phyloP scores from a whole-genome alignment of 1,140 invertebrate genomes.

The Macrosteles quadrilineatus region DNA sequence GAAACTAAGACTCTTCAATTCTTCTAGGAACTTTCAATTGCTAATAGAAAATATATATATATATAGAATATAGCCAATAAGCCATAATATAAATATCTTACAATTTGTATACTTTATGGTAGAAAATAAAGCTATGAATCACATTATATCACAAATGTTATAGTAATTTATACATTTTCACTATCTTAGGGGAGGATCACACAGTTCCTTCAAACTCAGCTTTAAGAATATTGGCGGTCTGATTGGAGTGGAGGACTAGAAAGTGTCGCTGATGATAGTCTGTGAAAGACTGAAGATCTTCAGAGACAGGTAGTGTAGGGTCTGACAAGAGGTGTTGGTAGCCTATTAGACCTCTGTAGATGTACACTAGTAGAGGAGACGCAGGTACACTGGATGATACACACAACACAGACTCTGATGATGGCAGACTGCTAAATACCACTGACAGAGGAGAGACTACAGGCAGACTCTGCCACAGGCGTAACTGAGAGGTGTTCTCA shows the following conservation, averaged over 20 bases:
- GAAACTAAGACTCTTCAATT: no score
- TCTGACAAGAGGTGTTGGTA: not conserved
- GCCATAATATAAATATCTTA: no score
- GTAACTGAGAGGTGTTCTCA: not conserved
- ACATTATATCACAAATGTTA: no score
- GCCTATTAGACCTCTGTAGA: slow-evolving; percentile 14
- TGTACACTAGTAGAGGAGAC: not conserved
- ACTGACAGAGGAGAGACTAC: not conserved
- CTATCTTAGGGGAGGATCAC: no score
- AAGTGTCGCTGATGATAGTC: slow-evolving; percentile 19
- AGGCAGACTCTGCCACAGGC: not conserved
- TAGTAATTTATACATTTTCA: no score
- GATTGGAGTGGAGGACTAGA: not conserved
- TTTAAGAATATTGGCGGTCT: not conserved
- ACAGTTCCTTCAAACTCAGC: not conserved
- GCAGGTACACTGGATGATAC: not conserved
- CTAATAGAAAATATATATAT: no score
- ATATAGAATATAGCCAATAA: no score
- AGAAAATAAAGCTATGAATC: no score
- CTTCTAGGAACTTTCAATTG: no score
- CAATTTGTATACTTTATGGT: no score
- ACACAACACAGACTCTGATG: slow-evolving; percentile 6
- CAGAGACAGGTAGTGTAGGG: not conserved
- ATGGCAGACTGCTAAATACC: not conserved
- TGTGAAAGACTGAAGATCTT: not conserved